Evolutionary conservation across 2,113 vertebrate species (phyloP), one percentile per base, ranked within the genome.

Genomic region (Galemys pyrenaicus): DNA sequence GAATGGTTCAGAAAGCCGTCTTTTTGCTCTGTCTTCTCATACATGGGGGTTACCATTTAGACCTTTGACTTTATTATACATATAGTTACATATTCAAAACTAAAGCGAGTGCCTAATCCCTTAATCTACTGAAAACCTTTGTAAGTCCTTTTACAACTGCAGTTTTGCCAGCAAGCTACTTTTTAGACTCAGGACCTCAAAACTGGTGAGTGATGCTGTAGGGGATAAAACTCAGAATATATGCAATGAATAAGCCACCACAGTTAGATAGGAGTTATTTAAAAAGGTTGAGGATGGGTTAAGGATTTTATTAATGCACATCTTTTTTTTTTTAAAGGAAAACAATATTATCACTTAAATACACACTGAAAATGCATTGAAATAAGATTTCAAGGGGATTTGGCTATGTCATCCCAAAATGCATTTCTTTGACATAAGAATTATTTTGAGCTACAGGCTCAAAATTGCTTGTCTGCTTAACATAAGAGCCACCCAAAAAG

Each of bases 71-170:
- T 71, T 65, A 73, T 26, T 84, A 32, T 54, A 84, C 78, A n/a
- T n/a, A 79, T 54, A 86, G 28, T 46, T 84, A 87, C 28, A 77
- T 46, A 92, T 58, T 81, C 67, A 56, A 96, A 95, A 86, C 54
- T 22, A 87, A 89, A 94, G 32, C 80, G 19, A 28, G 6, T 74
- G 3, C 41, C 17, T 94, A 60, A 60, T 77, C 56, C 4, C 26
- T 44, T 37, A 60, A 60, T 49, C 37, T 19, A 62, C 32, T 70
- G 37, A 24, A 97, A 92, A 83, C 1, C 11, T 70, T 37, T 51
- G 17, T 51, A 51, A 51, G 49, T 30, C 51, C 56, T 84, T 87
- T 75, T 49, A 62, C 56, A 82, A 46, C 24, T 89, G 16, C 44
- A 51, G 44, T 84, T 87, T 24, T 60, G 67, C 60, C 44, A 93